Conservation (phyloP, 2,888 invertebrate species). For the Palloptera scutellata region DNA sequence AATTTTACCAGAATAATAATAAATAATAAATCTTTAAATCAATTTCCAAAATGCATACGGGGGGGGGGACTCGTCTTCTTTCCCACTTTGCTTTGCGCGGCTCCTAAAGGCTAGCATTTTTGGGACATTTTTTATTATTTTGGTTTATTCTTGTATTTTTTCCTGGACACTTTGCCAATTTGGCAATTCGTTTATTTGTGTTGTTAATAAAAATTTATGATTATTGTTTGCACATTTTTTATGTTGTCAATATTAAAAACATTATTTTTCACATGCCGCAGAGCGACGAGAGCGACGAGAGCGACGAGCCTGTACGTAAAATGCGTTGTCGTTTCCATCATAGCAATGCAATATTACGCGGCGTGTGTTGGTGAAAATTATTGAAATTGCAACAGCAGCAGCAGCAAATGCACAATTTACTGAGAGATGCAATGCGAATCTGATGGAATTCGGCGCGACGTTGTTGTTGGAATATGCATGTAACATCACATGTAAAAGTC, state of each 20-base stretch:
- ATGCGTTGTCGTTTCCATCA: conserved; percentile 26
- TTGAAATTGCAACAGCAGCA: conserved; percentile 31
- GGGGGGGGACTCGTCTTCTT: background rate
- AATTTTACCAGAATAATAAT: no score
- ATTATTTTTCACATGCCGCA: conserved; percentile 59
- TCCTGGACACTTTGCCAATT: conserved; percentile 22
- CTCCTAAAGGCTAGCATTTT: background rate
- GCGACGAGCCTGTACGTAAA: conserved; percentile 41
- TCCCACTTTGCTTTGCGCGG: background rate
- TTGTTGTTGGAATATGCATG: conserved; percentile 26
- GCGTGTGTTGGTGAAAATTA: no score
- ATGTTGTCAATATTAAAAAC: conserved; percentile 62
- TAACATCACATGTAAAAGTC: conserved; percentile 30
- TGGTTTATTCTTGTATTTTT: conserved; percentile 9
- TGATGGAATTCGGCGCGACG: conserved; percentile 53
- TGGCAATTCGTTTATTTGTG: conserved; percentile 13
- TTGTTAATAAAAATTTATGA: conserved; percentile 62
- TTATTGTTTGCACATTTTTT: conserved; percentile 63
- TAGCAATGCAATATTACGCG: background rate
- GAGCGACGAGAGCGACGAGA: conserved; percentile 42
- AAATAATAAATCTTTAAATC: background rate
- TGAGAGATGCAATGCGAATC: background rate
- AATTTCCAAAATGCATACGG: conserved; percentile 2
- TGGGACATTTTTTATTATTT: background rate
- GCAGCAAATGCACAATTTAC: conserved; percentile 32